Evolutionary conservation across 2,888 invertebrate species (phyloP).

Genomic region (Acrobasis consociella): DNA sequence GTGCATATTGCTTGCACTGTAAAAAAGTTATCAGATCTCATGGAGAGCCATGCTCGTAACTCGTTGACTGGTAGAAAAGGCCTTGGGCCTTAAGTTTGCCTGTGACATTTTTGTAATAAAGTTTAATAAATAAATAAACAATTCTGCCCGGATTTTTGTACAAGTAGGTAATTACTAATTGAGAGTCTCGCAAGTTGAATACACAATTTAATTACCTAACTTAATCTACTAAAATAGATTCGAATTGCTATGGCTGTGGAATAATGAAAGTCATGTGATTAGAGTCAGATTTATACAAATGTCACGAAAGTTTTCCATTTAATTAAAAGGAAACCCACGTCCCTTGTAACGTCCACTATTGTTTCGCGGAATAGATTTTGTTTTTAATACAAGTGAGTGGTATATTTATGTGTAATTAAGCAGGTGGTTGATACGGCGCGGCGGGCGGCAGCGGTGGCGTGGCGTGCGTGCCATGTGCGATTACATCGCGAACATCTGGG

Average conservation of each 20-base stretch:
- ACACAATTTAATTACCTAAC: conserved; percentile 14
- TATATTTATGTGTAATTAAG: conserved; percentile 55
- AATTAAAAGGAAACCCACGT: conserved; percentile 52
- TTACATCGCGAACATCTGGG: conserved; percentile 44
- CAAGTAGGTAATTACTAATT: background rate
- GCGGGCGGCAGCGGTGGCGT: conserved; percentile 31
- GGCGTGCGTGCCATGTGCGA: conserved; percentile 47
- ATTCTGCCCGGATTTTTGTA: no score
- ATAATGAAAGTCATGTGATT: conserved; percentile 17
- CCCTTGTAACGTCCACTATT: conserved; percentile 38
- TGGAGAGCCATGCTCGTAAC: no score
- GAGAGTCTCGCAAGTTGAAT: background rate
- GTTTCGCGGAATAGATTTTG: conserved; percentile 63
- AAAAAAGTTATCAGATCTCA: no score
- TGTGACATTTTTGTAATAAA: no score
- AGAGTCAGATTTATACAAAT: conserved; percentile 34
- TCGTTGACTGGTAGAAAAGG: no score
- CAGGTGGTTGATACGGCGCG: conserved; percentile 40
- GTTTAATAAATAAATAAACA: no score
- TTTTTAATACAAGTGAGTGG: conserved; percentile 67
- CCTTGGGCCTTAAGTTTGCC: no score
- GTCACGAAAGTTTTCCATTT: conserved; percentile 40
- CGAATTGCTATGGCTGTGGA: conserved; percentile 5
- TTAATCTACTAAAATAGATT: conserved; percentile 15
- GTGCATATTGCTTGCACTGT: no score